These are phyloP conservation scores for Nipponacmea schrenckii DNA, from an alignment of 2,888 invertebrate genomes.

Conservation along the genomic window DNA sequence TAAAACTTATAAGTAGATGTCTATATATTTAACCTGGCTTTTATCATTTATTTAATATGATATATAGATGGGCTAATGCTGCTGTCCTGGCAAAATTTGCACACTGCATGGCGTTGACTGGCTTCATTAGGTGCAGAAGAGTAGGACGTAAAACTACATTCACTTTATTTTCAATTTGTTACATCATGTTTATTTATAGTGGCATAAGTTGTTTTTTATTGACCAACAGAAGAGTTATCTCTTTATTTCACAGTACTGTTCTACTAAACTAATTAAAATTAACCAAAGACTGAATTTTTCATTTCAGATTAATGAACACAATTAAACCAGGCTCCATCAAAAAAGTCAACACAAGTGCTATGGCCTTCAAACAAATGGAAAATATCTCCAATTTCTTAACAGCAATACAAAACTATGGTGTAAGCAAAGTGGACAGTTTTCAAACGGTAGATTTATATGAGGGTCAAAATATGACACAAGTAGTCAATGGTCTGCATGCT, in stretches of 20 bases:
- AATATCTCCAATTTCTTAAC: conserved; percentile 90
- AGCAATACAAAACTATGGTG: conserved; percentile 90
- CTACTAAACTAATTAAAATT: too few relatives aligned
- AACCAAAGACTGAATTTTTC: not conserved
- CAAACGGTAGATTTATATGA: conserved; percentile 99
- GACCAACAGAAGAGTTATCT: too few relatives aligned
- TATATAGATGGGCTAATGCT: not conserved
- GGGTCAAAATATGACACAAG: conserved; percentile 91
- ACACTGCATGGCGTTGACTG: not conserved
- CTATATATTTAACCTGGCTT: too few relatives aligned
- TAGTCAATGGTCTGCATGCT: conserved; percentile 91
- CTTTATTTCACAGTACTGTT: too few relatives aligned
- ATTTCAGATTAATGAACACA: conserved; percentile 81
- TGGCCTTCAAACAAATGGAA: conserved; percentile 93
- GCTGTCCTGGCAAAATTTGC: not conserved
- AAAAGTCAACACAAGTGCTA: conserved; percentile 86
- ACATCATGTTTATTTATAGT: too few relatives aligned
- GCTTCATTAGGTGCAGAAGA: not conserved
- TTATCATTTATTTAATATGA: too few relatives aligned
- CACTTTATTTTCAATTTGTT: not conserved
- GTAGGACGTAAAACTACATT: not conserved
- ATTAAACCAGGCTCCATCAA: conserved; percentile 91
- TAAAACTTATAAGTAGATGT: too few relatives aligned
- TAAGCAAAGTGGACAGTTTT: conserved; percentile 96
- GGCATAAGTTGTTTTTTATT: too few relatives aligned